Percentiles rank a stretch among this genome's conserved stretches.
These are phyloP conservation scores for Rhadina sibilatrix DNA, from an alignment of 2,113 vertebrate genomes.

Conservation along the genomic window DNA sequence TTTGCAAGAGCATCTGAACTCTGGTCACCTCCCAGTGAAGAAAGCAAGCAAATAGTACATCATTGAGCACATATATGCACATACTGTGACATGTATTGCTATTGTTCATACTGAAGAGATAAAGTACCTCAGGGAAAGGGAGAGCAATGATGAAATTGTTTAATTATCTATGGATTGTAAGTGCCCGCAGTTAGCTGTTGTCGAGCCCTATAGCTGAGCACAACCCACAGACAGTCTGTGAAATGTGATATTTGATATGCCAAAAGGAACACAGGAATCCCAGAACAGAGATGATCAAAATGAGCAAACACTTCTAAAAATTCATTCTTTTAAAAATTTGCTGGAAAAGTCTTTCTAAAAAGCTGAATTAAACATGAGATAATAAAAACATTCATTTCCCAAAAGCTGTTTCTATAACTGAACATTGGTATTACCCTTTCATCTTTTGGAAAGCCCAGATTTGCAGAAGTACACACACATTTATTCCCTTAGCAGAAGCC, in stretches of 20 bases:
- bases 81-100: not conserved
- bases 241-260: not conserved
- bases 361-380: not conserved
- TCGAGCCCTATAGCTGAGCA: not conserved
- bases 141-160: not conserved
- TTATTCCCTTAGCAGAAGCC: not conserved
- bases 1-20: not conserved
- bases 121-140: not conserved
- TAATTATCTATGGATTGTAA: not conserved
- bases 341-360: not conserved
- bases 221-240: not conserved
- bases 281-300: not conserved
- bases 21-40: not conserved
- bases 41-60: not conserved
- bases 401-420: not conserved
- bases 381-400: not conserved
- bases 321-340: not conserved
- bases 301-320: not conserved
- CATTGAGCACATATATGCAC: not conserved
- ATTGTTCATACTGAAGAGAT: not conserved
- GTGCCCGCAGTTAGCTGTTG: not conserved
- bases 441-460: not conserved
- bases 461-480: not conserved
- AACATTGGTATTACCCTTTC: not conserved
- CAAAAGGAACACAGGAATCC: not conserved